Conservation (phyloP, 2,113 vertebrate species). For the Hippocampus mohnikei region DNA sequence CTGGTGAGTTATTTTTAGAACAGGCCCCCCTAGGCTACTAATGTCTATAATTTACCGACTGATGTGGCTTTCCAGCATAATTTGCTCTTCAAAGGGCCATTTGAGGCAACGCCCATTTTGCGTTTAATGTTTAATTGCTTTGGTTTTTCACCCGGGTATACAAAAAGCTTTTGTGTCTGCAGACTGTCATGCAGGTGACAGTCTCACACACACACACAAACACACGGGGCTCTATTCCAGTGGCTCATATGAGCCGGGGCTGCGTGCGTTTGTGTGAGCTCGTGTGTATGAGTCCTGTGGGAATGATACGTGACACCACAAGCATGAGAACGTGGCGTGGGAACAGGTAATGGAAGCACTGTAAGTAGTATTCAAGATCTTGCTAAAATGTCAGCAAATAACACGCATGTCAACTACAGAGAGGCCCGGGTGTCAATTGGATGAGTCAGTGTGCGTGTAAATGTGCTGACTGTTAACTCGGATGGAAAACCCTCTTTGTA, state of each 20-base stretch:
- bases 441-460: not conserved
- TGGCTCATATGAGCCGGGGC: slow-evolving; percentile 4
- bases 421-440: slow-evolving; percentile 1
- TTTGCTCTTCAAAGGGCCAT: not conserved
- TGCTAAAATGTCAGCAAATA: not conserved
- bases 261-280: slow-evolving; percentile 10
- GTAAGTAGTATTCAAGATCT: not conserved
- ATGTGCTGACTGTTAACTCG: slow-evolving; percentile 5
- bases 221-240: slow-evolving; percentile 8
- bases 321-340: slow-evolving; percentile 30
- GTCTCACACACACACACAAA: not conserved
- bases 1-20: not conserved
- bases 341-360: slow-evolving; percentile 34
- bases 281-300: slow-evolving; percentile 9
- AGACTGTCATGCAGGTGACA: slow-evolving; percentile 22
- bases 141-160: slow-evolving; percentile 24
- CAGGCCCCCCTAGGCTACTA: not conserved
- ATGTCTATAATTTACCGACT: not conserved
- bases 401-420: not conserved
- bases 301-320: slow-evolving; percentile 39
- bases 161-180: slow-evolving; percentile 30
- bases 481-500: slow-evolving; percentile 30
- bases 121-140: slow-evolving; percentile 15
- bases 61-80: not conserved
- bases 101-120: not conserved